These are phyloP conservation scores for Ciconia boyciana DNA, from an alignment of 2,113 vertebrate species.

Conservation along the genomic window DNA sequence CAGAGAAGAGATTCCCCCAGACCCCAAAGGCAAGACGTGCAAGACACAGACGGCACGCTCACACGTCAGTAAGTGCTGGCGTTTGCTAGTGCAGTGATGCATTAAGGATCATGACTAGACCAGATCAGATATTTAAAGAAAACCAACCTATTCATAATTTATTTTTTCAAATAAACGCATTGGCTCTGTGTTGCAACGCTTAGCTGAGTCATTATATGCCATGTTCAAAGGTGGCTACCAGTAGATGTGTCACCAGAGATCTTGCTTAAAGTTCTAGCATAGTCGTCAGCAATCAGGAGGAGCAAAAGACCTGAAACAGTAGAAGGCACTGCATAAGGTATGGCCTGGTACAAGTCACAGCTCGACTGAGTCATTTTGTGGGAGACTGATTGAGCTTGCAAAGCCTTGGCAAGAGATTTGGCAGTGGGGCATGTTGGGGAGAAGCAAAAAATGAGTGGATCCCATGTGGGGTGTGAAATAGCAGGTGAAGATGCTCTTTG, in stretches of 20 bases:
- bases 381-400: not conserved
- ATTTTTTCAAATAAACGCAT: not conserved
- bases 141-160: not conserved
- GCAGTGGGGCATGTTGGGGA: not conserved
- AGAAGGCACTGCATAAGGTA: not conserved
- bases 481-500: not conserved
- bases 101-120: not conserved
- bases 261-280: not conserved
- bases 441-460: not conserved
- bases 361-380: not conserved
- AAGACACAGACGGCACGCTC: not conserved
- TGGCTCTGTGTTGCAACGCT: not conserved
- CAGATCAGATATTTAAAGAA: not conserved
- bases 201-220: conserved; percentile 8
- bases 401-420: not conserved
- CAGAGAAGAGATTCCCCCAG: not conserved
- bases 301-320: not conserved
- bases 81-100: not conserved
- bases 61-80: not conserved
- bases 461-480: not conserved
- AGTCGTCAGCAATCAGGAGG: not conserved
- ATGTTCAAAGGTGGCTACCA: not conserved
- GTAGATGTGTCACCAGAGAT: not conserved
- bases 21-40: not conserved
- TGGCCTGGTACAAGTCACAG: not conserved